Evolutionary conservation across 2,888 invertebrate genomes (phyloP).

Genomic region (Nasonia oneida): DNA sequence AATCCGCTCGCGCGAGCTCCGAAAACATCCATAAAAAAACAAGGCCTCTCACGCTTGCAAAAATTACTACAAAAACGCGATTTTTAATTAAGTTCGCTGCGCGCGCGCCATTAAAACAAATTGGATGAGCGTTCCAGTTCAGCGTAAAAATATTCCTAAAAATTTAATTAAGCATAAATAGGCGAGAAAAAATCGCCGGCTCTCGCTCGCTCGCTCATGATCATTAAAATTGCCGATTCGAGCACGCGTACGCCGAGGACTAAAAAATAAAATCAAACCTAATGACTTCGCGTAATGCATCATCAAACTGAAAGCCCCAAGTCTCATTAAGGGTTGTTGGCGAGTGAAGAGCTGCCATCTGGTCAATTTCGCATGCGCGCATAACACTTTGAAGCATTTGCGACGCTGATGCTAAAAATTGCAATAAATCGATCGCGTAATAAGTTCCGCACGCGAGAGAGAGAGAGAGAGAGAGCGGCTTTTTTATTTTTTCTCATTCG

Average conservation of each 20-base stretch:
- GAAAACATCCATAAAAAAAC: no score
- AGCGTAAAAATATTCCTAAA: slow-evolving; percentile 26
- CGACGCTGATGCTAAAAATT: slow-evolving; percentile 40
- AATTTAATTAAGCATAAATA: slow-evolving; percentile 53
- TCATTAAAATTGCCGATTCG: slow-evolving; percentile 54
- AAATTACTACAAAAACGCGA: slow-evolving; percentile 8
- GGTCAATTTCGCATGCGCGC: slow-evolving; percentile 54
- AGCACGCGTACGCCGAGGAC: no score
- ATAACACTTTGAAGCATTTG: slow-evolving; percentile 52
- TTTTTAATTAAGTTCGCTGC: slow-evolving; percentile 36
- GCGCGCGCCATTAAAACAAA: slow-evolving; percentile 26
- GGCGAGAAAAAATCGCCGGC: slow-evolving; percentile 26
- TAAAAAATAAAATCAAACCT: slow-evolving; percentile 45
- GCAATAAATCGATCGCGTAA: slow-evolving; percentile 53
- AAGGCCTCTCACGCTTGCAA: neutral
- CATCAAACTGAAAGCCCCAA: slow-evolving; percentile 52
- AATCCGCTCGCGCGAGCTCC: neutral
- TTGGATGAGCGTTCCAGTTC: slow-evolving; percentile 1
- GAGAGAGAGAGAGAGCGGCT: neutral
- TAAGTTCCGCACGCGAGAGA: slow-evolving; percentile 21
- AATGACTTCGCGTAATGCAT: slow-evolving; percentile 55
- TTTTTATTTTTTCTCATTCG: slow-evolving; percentile 8
- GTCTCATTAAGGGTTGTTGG: slow-evolving; percentile 58
- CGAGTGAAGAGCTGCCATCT: slow-evolving; percentile 55
- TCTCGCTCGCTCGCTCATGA: neutral